A percentile compares a stretch with the other conserved stretches of the same genome.
Evolutionary conservation across 2,797 vertebrate species (phyloP).

Genomic region (Monodelphis domestica): DNA sequence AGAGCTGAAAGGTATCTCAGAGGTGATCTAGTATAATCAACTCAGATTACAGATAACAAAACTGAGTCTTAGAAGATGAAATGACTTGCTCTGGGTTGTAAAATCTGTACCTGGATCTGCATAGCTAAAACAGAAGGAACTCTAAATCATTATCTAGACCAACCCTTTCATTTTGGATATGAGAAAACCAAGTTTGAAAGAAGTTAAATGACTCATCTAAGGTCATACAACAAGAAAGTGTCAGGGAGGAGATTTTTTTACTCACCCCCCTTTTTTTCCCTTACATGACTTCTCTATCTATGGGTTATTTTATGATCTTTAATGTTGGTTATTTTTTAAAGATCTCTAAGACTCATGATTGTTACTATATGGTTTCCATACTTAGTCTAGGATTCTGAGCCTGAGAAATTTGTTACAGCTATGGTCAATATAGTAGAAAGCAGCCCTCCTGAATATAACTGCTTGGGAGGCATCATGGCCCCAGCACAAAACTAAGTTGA

Average conservation of each 20-base stretch:
- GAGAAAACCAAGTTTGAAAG: neutral
- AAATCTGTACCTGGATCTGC: neutral
- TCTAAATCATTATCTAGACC: neutral
- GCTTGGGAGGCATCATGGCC: constrained; percentile 73
- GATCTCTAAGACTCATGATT: neutral
- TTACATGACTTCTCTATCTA: neutral
- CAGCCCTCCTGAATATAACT: constrained; percentile 62
- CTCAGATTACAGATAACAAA: neutral
- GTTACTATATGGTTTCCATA: neutral
- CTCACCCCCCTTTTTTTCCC: neutral
- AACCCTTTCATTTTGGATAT: neutral
- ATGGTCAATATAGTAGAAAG: constrained; percentile 61
- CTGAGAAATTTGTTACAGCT: constrained; percentile 57
- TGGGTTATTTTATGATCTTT: constrained; percentile 2
- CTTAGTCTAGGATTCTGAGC: constrained; percentile 32
- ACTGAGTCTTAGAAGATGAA: neutral
- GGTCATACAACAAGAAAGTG: neutral
- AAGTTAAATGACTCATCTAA: neutral
- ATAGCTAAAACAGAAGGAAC: neutral
- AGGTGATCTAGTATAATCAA: neutral
- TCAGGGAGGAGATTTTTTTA: neutral
- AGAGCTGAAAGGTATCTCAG: neutral
- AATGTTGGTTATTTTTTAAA: neutral
- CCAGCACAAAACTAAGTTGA: constrained; percentile 79
- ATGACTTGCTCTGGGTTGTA: neutral